Evolutionary conservation across 1,140 invertebrate species (phyloP), one percentile per base, ranked within the genome.

Genomic region (Asbolus verrucosus): DNA sequence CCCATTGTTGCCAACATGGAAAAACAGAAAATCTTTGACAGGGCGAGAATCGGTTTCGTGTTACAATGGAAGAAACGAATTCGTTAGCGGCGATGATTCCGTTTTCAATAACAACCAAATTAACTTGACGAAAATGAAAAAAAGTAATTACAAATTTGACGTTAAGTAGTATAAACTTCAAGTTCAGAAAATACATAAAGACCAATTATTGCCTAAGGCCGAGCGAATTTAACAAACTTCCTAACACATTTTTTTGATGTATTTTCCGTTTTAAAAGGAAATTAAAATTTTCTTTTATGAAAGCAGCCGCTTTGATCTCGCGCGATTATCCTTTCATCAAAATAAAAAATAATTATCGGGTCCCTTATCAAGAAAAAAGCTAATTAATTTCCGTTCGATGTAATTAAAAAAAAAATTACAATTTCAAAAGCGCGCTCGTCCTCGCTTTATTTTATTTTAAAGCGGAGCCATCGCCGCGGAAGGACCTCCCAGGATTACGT

Each of bases 271-370:
- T 38, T 6, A 63, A 41, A 63, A 63, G 61, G 61, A 63, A 63
- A 63, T 63, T 63, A 63, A 63, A 41, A 63, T 33, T 63, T 39
- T 36, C 61, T 41, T 63, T 63, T 63, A 41, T 41, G 33, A 63
- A 63, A 63, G 61, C 61, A 36, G 24, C 19, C 61, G 39, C 61
- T 63, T 63, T 63, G 61, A 63, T 63, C 61, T 63, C 21, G 33
- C 33, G 19, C 39, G 61, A 63, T 63, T 63, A 63, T 63, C 61
- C 61, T 63, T 63, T 63, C 61, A 63, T 63, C 61, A 63, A 62
- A 62, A 62, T 62, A 41, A 41, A 39, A 63, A 63, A 63, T 41
- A 63, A 63, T 62, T 39, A 62, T 62, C 59, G 36, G 19, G 24
- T 38, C 8, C 31, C 30, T 62, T 24, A 39, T 63, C 61, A n/a